These are phyloP conservation scores for Rhagophthalmus giganteus DNA, from an alignment of 2,888 invertebrate genomes.

Conservation along the genomic window DNA sequence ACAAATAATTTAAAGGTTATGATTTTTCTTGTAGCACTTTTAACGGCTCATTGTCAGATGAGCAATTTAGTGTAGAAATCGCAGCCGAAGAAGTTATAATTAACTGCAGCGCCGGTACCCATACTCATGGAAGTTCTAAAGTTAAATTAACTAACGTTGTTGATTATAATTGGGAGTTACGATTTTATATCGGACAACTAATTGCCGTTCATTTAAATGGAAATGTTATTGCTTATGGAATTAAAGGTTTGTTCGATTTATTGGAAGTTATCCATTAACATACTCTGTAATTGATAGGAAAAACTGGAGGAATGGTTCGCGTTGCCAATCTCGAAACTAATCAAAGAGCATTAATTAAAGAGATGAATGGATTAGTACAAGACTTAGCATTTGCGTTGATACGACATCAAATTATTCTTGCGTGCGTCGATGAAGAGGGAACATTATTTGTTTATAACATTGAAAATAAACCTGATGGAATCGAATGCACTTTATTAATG, in stretches of 20 bases:
- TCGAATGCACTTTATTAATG: constrained; percentile 63
- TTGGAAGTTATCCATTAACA: neutral
- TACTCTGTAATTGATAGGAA: constrained; percentile 39
- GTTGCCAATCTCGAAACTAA: constrained; percentile 78
- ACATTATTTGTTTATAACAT: constrained; percentile 81
- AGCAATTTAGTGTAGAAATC: constrained; percentile 49
- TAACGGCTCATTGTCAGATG: constrained; percentile 48
- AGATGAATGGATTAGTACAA: constrained; percentile 84
- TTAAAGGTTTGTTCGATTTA: constrained; percentile 69
- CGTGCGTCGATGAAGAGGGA: constrained; percentile 85
- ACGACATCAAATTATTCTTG: constrained; percentile 75
- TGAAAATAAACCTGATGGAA: constrained; percentile 62
- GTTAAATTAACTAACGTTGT: constrained; percentile 88
- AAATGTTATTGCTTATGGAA: constrained; percentile 85
- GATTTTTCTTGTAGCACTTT: constrained; percentile 43
- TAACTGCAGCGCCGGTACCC: constrained; percentile 70
- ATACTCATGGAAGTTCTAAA: constrained; percentile 83
- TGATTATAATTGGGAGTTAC: constrained; percentile 91
- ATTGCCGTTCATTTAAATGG: constrained; percentile 86
- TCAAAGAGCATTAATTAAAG: constrained; percentile 79
- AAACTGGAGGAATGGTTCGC: constrained; percentile 74
- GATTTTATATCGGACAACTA: constrained; percentile 83
- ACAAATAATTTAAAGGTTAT: constrained; percentile 26
- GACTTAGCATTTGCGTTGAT: constrained; percentile 91
- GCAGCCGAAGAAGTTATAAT: constrained; percentile 67